Percentiles rank a stretch among this genome's conserved stretches.
Conservation (phyloP, 2,113 vertebrate genomes). For the Tupaia tana region DNA sequence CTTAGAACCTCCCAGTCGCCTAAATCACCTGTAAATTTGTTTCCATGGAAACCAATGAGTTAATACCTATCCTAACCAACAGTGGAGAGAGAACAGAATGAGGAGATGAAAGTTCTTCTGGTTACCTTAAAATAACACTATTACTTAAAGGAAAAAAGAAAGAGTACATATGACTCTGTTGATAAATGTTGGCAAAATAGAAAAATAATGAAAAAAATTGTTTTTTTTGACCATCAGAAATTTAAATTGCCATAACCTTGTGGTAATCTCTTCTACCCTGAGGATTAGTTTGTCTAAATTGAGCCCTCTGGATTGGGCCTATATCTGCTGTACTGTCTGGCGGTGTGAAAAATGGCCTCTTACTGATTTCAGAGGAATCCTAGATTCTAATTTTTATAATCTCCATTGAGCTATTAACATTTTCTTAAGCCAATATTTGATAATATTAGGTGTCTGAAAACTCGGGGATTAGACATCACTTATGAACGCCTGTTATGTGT, state of each 20-base stretch:
- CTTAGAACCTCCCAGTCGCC: neutral
- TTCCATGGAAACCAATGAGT: neutral
- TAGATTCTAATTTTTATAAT: neutral
- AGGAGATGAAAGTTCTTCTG: neutral
- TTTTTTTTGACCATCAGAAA: neutral
- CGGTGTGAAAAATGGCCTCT: neutral
- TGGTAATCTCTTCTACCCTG: neutral
- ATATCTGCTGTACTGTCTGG: neutral
- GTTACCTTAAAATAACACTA: neutral
- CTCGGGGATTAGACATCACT: neutral
- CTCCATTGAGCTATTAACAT: neutral
- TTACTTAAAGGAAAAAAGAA: neutral
- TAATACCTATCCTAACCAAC: neutral
- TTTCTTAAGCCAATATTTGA: neutral
- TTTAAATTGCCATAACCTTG: neutral
- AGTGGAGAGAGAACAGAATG: neutral
- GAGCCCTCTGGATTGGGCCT: neutral
- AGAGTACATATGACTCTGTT: neutral
- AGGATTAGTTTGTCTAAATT: neutral
- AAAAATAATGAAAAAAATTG: neutral
- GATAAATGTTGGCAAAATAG: neutral
- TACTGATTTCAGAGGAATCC: neutral
- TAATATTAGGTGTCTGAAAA: neutral
- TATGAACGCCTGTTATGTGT: neutral
- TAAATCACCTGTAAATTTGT: neutral